Base-by-base conservation (phyloP, 2,888 invertebrate species). In the Plagiodera versicolora region DNA sequence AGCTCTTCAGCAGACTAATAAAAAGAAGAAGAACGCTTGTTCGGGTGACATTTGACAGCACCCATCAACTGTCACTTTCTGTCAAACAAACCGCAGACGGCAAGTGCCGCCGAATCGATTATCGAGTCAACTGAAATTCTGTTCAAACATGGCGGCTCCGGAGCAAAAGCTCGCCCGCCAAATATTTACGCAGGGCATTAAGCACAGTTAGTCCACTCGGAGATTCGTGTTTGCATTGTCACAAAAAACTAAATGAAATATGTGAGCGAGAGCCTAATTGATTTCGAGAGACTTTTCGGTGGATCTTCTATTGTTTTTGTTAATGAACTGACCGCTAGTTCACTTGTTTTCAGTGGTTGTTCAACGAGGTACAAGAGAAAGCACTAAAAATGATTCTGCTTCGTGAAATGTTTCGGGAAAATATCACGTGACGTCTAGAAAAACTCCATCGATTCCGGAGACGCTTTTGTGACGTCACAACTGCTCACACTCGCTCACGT, bases 141-240 rank as follows among this genome's bases (percentile, higher is more conserved):
- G 72, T 72, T 66, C 71, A 75, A 76, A 76, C 69, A 75, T 71
- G 73, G 75, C 75, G 76, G 77, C 70, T 67, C 67, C 62, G 69
- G n/a, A 71, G 72, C 68, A 68, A 77, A 78, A 76, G 77, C 74
- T 66, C 56, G 69, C 68, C 69, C 69, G 68, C 69, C 72, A 75
- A 79, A 79, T 78, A 78, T 79, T 74, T 76, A 72, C 74, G 63
- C 70, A 70, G 68, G 65, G 79, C 77, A 78, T 79, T 79, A 78
- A 76, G 74, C 72, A 67, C 70, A 70, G 72, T 67, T 69, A 67
- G 67, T 66, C 74, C 73, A 72, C 74, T 75, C 73, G 71, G 63
- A 65, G 70, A 68, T 71, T 69, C 69, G 61, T 74, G 71, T 75
- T 73, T 69, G 67, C 63, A 66, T 59, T 70, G 70, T 66, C 69